Evolutionary conservation across 2,797 vertebrate genomes (phyloP).

Genomic region (Pogoniulus pusillus): DNA sequence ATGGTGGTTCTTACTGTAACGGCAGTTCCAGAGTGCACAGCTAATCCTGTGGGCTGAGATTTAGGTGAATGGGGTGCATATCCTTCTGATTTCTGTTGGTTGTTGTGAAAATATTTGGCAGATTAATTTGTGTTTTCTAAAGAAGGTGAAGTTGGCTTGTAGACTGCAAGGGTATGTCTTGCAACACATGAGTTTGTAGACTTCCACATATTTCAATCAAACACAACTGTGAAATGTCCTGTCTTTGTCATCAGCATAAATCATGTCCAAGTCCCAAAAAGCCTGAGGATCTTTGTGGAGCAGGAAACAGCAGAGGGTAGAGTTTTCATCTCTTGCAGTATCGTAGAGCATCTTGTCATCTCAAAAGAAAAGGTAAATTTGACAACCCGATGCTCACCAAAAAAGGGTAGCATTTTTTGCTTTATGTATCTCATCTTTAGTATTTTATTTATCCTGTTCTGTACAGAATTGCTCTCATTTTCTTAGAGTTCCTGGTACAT

Average conservation of each 20-base stretch:
- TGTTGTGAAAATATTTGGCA: not conserved
- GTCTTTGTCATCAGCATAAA: not conserved
- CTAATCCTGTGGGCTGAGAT: not conserved
- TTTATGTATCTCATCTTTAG: not conserved
- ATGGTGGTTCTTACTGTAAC: not conserved
- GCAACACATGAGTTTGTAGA: not conserved
- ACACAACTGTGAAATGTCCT: not conserved
- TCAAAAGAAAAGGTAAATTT: not conserved
- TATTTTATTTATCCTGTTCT: not conserved
- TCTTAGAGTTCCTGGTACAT: not conserved
- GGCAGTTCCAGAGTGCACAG: not conserved
- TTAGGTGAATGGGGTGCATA: not conserved
- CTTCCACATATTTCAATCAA: not conserved
- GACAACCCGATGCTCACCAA: not conserved
- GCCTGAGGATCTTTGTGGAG: not conserved
- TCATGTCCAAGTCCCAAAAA: not conserved
- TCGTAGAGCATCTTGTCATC: accelerated
- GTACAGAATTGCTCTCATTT: not conserved
- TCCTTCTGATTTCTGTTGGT: not conserved
- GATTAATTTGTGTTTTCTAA: not conserved
- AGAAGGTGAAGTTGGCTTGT: not conserved
- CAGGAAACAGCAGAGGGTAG: accelerated
- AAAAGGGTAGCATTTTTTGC: not conserved
- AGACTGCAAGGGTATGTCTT: not conserved
- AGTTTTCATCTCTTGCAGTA: not conserved